Base-by-base conservation (phyloP, 2,888 invertebrate species). In the Hetaerina titia region DNA sequence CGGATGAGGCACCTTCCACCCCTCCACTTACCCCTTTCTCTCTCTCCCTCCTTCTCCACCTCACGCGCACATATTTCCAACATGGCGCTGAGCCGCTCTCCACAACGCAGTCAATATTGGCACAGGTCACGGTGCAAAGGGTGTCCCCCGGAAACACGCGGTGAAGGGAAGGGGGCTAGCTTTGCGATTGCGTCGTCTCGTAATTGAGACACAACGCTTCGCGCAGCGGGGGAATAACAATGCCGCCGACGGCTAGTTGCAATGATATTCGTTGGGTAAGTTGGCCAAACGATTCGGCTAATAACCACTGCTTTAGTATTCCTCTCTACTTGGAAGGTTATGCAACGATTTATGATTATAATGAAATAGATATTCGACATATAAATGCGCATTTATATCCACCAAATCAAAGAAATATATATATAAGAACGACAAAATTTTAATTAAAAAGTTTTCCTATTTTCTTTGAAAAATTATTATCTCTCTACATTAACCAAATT, bases 111-210 rank as follows among this genome's bases (percentile, higher is more conserved):
- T 81, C 81, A 13, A 15, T 31, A 31, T 81, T 81, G 81, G 25
- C 81, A 81, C 81, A 81, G 81, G 81, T 81, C 81, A 22, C 81
- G 81, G 81, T 31, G 81, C 13, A 81, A 81, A 31, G 81, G 81
- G 25, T 81, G 69, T 60, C 60, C 17, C 60, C 60, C 13, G 60
- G 81, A 15, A 31, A 45, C 45, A 45, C 45, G 45, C 4, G 19
- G n/a, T 11, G 13, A 15, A 81, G 81, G 25, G n/a, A 11, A 25
- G 81, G 15, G 5, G 74, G 25, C 9, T 2, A 19, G n/a, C 1
- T 81, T 81, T 81, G 81, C 81, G 81, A 81, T 81, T 81, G 81
- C 81, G 81, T 31, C 25, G 81, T 81, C 31, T 31, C 4, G 31
- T 81, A 81, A 81, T 81, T 81, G 81, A 81, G 81, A 13, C 81